These are phyloP conservation scores for Corvus hawaiiensis DNA, from an alignment of 2,113 vertebrate genomes.

Conservation along the genomic window DNA sequence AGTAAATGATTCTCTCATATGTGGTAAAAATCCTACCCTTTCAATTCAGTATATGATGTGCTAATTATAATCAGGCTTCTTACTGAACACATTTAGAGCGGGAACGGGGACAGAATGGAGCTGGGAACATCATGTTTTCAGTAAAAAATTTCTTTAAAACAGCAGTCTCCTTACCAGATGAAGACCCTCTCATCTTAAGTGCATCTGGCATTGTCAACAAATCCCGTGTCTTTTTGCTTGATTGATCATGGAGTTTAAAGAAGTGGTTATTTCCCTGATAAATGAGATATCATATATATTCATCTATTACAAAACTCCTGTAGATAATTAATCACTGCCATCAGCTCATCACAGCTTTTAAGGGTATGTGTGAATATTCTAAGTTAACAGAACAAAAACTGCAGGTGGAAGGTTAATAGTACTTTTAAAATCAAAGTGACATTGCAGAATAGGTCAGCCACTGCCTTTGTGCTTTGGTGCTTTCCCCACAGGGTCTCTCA, in stretches of 20 bases:
- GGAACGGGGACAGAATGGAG: neutral
- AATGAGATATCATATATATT: slow-evolving; percentile 51
- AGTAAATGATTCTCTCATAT: neutral
- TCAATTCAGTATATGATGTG: neutral
- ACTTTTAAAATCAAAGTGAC: slow-evolving; percentile 51
- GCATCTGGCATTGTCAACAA: slow-evolving; percentile 34
- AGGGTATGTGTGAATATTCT: slow-evolving; percentile 34
- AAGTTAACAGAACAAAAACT: slow-evolving; percentile 55
- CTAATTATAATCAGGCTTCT: neutral
- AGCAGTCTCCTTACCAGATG: neutral
- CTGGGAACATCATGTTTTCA: neutral
- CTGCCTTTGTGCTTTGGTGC: slow-evolving; percentile 32
- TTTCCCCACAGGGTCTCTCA: neutral
- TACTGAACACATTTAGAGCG: neutral
- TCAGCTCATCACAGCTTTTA: slow-evolving; percentile 65
- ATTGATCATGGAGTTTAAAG: slow-evolving; percentile 52
- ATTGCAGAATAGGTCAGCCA: slow-evolving; percentile 12
- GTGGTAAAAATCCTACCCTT: neutral
- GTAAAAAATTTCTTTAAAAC: neutral
- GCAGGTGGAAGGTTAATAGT: slow-evolving; percentile 65
- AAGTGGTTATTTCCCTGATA: slow-evolving; percentile 52
- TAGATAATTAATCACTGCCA: slow-evolving; percentile 66
- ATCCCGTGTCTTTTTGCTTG: neutral
- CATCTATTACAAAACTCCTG: slow-evolving; percentile 10
- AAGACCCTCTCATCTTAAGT: neutral